These are phyloP conservation scores for Dendrolimus kikuchii DNA, from an alignment of 1,140 invertebrate species.

Conservation along the genomic window DNA sequence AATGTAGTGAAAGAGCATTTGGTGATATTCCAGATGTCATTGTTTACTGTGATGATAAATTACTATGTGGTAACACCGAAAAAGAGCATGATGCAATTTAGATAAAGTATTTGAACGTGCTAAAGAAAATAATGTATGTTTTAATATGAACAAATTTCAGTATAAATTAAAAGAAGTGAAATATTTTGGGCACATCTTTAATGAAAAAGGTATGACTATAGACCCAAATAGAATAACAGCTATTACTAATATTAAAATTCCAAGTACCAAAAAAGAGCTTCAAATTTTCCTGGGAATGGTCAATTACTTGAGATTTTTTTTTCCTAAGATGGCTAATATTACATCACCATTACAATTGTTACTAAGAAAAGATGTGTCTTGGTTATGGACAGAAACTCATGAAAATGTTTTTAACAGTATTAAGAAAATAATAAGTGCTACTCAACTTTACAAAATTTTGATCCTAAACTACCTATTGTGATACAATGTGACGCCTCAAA, in stretches of 20 bases:
- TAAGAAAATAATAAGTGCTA: conserved; percentile 9
- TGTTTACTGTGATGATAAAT: conserved; percentile 40
- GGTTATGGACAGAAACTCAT: conserved; percentile 13
- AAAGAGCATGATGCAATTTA: conserved; percentile 27
- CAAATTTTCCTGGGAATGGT: conserved; percentile 46
- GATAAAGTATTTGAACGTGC: conserved; percentile 24
- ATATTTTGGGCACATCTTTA: conserved; percentile 40
- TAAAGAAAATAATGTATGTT: conserved; percentile 35
- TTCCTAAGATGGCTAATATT: conserved; percentile 8
- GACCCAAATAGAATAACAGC: conserved; percentile 44
- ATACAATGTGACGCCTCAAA: conserved; percentile 38
- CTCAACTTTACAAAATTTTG: conserved; percentile 28
- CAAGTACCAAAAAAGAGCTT: conserved; percentile 36
- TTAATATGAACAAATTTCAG: conserved; percentile 55
- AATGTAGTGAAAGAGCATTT: conserved; percentile 17
- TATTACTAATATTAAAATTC: conserved; percentile 39
- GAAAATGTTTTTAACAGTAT: conserved; percentile 12
- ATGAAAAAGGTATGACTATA: conserved; percentile 35
- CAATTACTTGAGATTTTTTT: conserved; percentile 36
- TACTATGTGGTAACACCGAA: conserved; percentile 21
- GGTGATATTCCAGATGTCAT: conserved; percentile 30
- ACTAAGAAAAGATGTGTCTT: conserved; percentile 13
- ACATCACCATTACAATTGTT: conserved; percentile 7
- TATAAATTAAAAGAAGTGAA: conserved; percentile 33
- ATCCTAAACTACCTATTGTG: conserved; percentile 13